Base-by-base conservation (phyloP, 1,140 invertebrate species). In the Brachionus rubens region DNA sequence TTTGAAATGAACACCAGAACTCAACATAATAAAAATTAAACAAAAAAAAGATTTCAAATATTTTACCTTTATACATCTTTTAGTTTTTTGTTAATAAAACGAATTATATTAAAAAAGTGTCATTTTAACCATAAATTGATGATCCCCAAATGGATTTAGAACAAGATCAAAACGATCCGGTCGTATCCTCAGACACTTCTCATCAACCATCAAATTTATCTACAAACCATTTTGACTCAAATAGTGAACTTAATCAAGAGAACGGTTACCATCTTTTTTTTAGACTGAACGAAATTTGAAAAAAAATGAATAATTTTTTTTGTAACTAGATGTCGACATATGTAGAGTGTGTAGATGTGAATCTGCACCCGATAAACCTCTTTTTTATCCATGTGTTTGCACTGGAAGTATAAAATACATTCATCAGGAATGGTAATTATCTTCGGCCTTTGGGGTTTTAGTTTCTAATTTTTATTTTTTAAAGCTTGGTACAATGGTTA, bases 331-430 rank as follows among this genome's bases (percentile, higher is more conserved):
- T 83, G 83, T 86, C 79, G 93, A 96, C 86, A 97, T 99, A 81
- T 99, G 96, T 86, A 90, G 96, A 78, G 96, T 99, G 70, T 99
- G 96, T 86, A 88, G 96, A 77, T 95, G 92, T 78, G 95, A 99
- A 82, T 94, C 91, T 41, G 86, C 90, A 30, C 80, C 88, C 9
- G 92, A 94, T 78, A 88, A 92, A 78, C 93, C 92, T 0, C 85
- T 98, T 3, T 99, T 94, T 83, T 94, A 99, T 86, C 96, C 96
- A 0, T 99, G 96, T 85, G 95, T 98, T 65, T 99, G 96, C 83
- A 97, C 94, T 10, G 96, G 96, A 48, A 96, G 92, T 78, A 99
- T 99, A 77, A 98, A 98, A 87, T 99, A 91, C 88, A 98, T 99
- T 52, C 96, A 99, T 85, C 95, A 98, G 83, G 88, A 89, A 77